Conservation (phyloP, 2,888 invertebrate species). For the Cryptus armator region DNA sequence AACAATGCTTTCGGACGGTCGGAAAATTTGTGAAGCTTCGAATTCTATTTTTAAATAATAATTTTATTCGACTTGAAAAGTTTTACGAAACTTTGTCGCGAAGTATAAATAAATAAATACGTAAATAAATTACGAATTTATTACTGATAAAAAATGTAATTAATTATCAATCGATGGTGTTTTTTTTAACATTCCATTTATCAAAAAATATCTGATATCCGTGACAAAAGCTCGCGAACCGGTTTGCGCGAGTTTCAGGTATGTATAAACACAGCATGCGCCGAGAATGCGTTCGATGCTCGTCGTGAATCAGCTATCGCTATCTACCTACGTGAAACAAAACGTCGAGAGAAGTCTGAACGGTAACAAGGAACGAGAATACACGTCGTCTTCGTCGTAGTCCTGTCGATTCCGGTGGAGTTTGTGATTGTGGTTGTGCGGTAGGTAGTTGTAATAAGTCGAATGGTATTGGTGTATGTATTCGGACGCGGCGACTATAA, state of each 20-base stretch:
- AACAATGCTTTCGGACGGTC: constrained; percentile 33
- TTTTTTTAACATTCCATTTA: neutral
- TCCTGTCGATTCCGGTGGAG: constrained; percentile 34
- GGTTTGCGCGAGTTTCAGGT: constrained; percentile 11
- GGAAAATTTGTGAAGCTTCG: neutral
- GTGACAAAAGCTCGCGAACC: neutral
- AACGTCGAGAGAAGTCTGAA: constrained; percentile 42
- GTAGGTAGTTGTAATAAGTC: constrained; percentile 26
- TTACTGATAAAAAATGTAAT: neutral
- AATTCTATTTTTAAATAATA: neutral
- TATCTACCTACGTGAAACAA: constrained; percentile 57
- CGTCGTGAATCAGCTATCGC: constrained; percentile 59
- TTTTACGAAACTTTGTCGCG: neutral
- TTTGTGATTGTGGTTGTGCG: constrained; percentile 25
- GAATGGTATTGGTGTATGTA: constrained; percentile 32
- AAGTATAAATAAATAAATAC: no score
- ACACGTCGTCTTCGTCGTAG: constrained; percentile 15
- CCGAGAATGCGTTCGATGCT: constrained; percentile 55
- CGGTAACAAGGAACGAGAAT: constrained; percentile 21
- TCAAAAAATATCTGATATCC: neutral
- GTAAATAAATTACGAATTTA: no score
- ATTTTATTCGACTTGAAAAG: neutral
- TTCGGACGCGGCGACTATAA: constrained; percentile 50
- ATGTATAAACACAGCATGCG: constrained; percentile 2
- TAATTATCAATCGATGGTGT: neutral